A percentile compares a stretch with the other conserved stretches of the same genome.
Conservation (phyloP, 2,888 invertebrate genomes). For the Blastobasis adustella region DNA sequence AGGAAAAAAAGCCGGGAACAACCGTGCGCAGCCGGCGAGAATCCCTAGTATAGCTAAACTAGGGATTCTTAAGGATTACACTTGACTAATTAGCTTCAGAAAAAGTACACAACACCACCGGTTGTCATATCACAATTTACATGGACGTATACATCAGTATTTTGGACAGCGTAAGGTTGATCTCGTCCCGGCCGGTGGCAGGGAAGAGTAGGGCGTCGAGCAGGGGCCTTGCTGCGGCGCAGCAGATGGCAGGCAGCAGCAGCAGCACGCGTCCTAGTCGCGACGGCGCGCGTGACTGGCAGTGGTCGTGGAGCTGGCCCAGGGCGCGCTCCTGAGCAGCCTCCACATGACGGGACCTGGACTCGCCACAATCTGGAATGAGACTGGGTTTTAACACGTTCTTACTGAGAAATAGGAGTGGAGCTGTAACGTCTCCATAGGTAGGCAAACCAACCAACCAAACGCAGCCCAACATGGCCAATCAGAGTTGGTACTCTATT, state of each 20-base stretch:
- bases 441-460: background rate
- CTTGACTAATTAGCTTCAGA: no score
- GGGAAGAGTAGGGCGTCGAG: slow-evolving; percentile 84
- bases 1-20: no score
- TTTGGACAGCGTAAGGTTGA: slow-evolving; percentile 41
- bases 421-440: background rate
- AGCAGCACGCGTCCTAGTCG: slow-evolving; percentile 85
- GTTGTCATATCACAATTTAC: slow-evolving; percentile 9
- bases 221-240: slow-evolving; percentile 37
- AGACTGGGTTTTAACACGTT: background rate
- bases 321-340: slow-evolving; percentile 88
- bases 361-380: slow-evolving; percentile 34
- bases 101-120: no score
- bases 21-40: no score
- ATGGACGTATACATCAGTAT: slow-evolving; percentile 45
- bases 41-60: no score
- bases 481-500: no score
- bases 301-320: slow-evolving; percentile 84
- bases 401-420: background rate
- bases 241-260: slow-evolving; percentile 79
- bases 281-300: slow-evolving; percentile 58
- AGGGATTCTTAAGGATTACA: no score
- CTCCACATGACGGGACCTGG: slow-evolving; percentile 61
- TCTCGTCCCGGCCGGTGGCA: slow-evolving; percentile 68
- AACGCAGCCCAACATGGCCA: no score